Conservation (phyloP, 2,113 vertebrate genomes). For the Sinocyclocheilus grahami region DNA sequence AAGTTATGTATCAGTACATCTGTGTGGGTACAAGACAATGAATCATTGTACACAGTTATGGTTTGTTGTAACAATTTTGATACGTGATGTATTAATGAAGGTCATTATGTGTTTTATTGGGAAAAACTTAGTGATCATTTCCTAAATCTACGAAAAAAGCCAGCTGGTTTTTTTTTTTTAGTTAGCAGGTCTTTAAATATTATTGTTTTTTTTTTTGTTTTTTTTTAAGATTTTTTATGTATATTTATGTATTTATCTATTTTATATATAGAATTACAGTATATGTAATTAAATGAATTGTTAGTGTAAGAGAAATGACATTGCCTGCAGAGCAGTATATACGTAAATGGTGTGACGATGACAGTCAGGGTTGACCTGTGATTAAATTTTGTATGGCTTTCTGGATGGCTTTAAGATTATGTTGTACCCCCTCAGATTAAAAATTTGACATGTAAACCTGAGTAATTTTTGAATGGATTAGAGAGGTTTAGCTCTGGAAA, state of each 20-base stretch:
- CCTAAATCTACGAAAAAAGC: not conserved
- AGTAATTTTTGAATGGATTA: constrained; percentile 42
- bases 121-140: not conserved
- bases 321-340: not conserved
- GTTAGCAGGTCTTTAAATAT: not conserved
- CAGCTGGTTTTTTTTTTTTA: not conserved
- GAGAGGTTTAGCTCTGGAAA: constrained; percentile 38
- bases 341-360: not conserved
- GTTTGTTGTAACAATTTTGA: not conserved
- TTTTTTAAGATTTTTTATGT: too few relatives aligned
- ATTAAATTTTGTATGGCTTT: constrained; percentile 46
- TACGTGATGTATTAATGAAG: not conserved
- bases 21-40: not conserved
- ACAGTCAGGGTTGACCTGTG: constrained; percentile 27
- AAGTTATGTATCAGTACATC: not conserved
- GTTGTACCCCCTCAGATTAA: constrained; percentile 13
- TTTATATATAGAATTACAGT: not conserved
- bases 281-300: not conserved
- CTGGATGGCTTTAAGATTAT: constrained; percentile 23
- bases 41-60: not conserved
- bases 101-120: not conserved
- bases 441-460: not conserved
- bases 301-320: not conserved
- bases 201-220: not conserved
- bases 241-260: too few relatives aligned